These are phyloP conservation scores for Corythornis madagascariensis DNA, from an alignment of 2,113 vertebrate genomes.

Conservation along the genomic window DNA sequence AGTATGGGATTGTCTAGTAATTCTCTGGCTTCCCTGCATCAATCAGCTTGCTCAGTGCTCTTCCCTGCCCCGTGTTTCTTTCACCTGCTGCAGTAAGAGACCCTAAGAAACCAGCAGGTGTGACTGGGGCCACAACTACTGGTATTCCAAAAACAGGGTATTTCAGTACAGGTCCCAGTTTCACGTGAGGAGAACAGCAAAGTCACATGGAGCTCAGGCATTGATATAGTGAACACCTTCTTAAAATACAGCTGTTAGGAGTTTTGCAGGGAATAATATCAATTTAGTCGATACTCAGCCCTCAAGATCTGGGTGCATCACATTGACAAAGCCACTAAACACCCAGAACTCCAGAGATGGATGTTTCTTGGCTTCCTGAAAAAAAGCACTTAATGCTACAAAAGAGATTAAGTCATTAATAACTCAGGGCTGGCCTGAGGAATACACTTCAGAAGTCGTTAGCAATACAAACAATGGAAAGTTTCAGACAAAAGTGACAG, in stretches of 20 bases:
- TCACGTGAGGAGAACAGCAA: background rate
- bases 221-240: background rate
- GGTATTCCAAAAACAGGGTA: background rate
- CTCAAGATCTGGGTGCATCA: background rate
- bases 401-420: background rate
- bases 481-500: background rate
- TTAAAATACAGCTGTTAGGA: background rate
- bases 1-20: background rate
- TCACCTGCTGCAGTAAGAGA: background rate
- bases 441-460: background rate
- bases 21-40: background rate
- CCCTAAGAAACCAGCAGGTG: background rate
- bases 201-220: background rate
- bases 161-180: background rate
- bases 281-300: background rate
- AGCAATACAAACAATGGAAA: background rate
- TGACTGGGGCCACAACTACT: background rate
- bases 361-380: background rate
- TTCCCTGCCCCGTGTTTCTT: background rate
- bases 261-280: background rate
- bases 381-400: background rate
- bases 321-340: background rate
- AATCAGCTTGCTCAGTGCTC: background rate
- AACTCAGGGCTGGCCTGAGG: background rate
- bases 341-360: background rate